A percentile compares a stretch with the other conserved stretches of the same genome.
These are phyloP conservation scores for Oreortyx pictus DNA, from an alignment of 2,797 vertebrate species.

Conservation along the genomic window DNA sequence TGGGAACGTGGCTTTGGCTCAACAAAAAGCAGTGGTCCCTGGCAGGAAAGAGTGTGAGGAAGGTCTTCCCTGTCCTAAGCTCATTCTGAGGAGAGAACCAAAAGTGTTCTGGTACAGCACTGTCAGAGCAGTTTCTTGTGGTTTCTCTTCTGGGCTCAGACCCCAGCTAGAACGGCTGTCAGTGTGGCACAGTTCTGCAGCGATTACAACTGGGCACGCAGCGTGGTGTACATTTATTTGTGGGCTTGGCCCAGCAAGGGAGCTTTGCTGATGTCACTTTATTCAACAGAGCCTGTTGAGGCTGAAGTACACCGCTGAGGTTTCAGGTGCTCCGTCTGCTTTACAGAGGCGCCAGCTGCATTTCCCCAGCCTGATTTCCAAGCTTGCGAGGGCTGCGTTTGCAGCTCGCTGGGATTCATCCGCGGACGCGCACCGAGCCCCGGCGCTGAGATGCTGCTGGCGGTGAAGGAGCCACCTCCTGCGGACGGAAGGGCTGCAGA, in stretches of 20 bases:
- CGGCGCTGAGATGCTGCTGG: background rate
- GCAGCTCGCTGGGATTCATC: background rate
- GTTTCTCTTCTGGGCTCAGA: background rate
- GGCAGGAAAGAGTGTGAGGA: background rate
- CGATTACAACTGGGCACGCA: fast-evolving
- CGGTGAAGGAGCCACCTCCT: background rate
- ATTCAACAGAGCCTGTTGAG: background rate
- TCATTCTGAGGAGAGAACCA: background rate
- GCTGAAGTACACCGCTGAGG: background rate
- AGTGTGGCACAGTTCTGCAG: fast-evolving
- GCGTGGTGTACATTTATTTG: background rate
- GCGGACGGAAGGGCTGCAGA: background rate
- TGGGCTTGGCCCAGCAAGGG: background rate
- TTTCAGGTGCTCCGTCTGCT: background rate
- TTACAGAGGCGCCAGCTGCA: background rate
- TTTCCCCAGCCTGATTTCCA: background rate
- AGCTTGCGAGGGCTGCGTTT: background rate
- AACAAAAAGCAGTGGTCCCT: background rate
- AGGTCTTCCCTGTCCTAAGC: background rate
- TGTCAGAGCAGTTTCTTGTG: background rate
- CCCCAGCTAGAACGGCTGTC: background rate
- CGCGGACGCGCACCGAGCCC: background rate
- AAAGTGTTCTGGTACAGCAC: background rate
- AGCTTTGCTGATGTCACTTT: background rate
- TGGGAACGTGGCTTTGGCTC: background rate